These are phyloP conservation scores for Brachionus rotundiformis DNA, from an alignment of 1,140 invertebrate species.

Conservation along the genomic window DNA sequence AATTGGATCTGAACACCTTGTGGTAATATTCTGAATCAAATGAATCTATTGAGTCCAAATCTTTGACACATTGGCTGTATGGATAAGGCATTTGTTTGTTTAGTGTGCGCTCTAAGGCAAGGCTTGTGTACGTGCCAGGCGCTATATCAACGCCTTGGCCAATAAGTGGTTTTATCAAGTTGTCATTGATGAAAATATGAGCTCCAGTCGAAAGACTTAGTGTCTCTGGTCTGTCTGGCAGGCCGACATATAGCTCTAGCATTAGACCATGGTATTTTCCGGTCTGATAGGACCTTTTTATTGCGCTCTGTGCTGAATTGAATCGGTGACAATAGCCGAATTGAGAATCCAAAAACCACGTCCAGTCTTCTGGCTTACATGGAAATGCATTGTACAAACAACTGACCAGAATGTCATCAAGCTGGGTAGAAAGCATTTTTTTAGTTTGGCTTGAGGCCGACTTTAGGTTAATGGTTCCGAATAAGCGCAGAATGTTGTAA, in stretches of 20 bases:
- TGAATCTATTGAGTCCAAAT: neutral
- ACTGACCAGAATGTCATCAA: neutral
- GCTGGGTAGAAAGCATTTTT: neutral
- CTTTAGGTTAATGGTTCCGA: neutral
- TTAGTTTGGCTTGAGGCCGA: neutral
- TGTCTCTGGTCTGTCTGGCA: neutral
- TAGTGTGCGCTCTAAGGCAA: neutral
- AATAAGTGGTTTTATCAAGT: neutral
- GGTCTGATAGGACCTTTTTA: neutral
- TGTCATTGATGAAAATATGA: neutral
- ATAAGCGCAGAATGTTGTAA: neutral
- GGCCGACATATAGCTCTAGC: neutral
- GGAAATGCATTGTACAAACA: neutral
- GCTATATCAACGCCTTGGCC: neutral
- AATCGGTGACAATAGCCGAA: neutral
- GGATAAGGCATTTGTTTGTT: neutral
- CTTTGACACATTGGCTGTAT: conserved; percentile 23
- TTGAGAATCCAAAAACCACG: no score
- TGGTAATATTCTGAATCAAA: conserved; percentile 5
- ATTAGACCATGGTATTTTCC: neutral
- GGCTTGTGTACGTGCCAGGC: neutral
- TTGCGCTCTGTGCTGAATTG: neutral
- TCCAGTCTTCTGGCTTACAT: neutral
- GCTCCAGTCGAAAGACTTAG: neutral
- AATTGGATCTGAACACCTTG: neutral